These are phyloP conservation scores for Agriopis marginaria DNA, from an alignment of 2,888 invertebrate genomes.

Conservation along the genomic window DNA sequence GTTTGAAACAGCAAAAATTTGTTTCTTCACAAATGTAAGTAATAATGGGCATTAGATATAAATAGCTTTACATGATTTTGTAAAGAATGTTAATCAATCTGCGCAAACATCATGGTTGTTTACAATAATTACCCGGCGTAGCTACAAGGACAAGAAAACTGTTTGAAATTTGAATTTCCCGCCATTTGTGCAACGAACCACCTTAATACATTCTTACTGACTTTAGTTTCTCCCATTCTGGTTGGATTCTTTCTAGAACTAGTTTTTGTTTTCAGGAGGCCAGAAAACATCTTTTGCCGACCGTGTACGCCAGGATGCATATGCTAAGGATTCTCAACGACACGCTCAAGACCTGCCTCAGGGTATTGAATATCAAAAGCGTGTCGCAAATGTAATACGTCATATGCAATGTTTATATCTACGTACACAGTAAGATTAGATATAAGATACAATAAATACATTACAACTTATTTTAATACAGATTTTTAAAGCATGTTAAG, in stretches of 20 bases:
- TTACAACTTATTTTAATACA: constrained; percentile 2
- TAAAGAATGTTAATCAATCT: too few species aligned
- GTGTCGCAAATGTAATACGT: constrained; percentile 88
- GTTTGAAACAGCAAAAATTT: too few species aligned
- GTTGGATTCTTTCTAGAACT: background rate
- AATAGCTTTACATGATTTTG: too few species aligned
- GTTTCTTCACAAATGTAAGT: too few species aligned
- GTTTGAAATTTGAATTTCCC: too few species aligned
- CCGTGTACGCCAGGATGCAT: constrained; percentile 89
- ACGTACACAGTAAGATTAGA: constrained; percentile 4
- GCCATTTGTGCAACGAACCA: too few species aligned
- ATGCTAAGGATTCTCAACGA: constrained; percentile 88
- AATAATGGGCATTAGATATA: too few species aligned
- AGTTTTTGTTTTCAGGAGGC: constrained; percentile 85
- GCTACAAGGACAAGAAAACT: too few species aligned
- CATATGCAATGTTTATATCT: background rate
- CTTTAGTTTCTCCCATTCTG: too few species aligned
- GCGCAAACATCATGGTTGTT: too few species aligned
- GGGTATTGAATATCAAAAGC: constrained; percentile 89
- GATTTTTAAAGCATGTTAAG: constrained; percentile 1
- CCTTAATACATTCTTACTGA: too few species aligned
- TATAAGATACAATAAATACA: background rate
- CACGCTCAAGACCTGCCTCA: constrained; percentile 88
- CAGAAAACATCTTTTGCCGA: constrained; percentile 88
- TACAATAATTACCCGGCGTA: too few species aligned